Evolutionary conservation across 35 echinoderm and acorn worm genomes (phyloP).

Genomic region (Strongylocentrotus purpuratus): DNA sequence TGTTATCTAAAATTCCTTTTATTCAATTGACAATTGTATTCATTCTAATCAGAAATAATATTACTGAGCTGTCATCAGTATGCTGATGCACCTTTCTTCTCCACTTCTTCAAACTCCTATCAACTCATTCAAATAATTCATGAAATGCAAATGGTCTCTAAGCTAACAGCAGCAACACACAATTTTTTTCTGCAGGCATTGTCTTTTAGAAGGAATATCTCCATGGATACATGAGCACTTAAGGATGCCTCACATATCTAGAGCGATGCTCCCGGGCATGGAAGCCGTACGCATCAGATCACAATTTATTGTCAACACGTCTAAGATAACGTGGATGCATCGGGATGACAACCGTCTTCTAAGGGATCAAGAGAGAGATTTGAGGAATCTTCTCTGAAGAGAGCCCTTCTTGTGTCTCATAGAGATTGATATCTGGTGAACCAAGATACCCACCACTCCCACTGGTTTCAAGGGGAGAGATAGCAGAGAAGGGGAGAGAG

Average conservation of each 20-base stretch:
- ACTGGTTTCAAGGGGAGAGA: background rate
- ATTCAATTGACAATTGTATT: no score
- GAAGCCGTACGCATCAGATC: background rate
- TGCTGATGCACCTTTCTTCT: no score
- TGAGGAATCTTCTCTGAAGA: background rate
- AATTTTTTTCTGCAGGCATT: background rate
- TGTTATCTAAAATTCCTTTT: no score
- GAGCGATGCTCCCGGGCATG: background rate
- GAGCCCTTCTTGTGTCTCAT: background rate
- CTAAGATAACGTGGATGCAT: background rate
- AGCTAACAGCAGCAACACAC: background rate
- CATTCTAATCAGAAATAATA: no score
- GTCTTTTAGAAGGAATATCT: background rate
- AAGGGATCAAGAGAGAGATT: background rate
- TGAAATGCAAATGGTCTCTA: no score
- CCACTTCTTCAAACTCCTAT: no score
- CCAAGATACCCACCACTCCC: background rate
- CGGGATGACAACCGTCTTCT: background rate
- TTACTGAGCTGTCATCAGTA: no score
- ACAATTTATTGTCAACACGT: conserved; percentile 23
- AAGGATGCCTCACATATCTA: background rate
- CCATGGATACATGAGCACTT: background rate
- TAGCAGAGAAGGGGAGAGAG: background rate
- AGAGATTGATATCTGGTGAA: no score
- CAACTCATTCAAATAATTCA: no score